Evolutionary conservation across 2,797 vertebrate genomes (phyloP).

Genomic region (Enteromius trimaculatus): DNA sequence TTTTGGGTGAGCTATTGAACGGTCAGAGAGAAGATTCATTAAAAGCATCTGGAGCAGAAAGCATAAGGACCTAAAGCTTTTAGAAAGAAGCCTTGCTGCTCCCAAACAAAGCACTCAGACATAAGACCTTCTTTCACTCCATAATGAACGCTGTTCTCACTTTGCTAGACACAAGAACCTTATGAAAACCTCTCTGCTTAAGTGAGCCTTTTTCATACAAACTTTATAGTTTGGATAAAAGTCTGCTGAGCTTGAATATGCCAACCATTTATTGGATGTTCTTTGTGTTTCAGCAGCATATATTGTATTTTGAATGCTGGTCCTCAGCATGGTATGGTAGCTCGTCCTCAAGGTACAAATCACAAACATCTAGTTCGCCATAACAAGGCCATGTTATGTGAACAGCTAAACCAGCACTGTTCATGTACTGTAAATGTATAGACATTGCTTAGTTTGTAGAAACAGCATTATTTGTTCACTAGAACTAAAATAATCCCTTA

Average conservation of each 20-base stretch:
- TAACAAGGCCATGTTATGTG: background rate
- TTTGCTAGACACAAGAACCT: background rate
- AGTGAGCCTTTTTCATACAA: background rate
- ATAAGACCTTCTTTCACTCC: background rate
- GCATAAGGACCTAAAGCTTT: constrained; percentile 1
- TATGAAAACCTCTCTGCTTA: background rate
- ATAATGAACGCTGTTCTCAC: background rate
- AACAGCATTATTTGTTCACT: background rate
- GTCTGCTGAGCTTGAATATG: background rate
- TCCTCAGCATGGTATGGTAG: background rate
- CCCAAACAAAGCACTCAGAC: constrained; percentile 18
- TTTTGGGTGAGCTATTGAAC: constrained; percentile 17
- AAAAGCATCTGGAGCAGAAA: constrained; percentile 28
- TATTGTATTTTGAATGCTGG: background rate
- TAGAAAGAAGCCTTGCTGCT: background rate
- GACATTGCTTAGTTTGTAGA: background rate
- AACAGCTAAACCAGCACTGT: background rate
- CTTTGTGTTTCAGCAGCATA: background rate
- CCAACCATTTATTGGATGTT: background rate
- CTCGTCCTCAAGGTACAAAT: background rate
- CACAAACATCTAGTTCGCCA: background rate
- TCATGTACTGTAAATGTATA: background rate
- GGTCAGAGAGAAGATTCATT: constrained; percentile 17
- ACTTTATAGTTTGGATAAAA: background rate
- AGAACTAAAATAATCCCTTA: background rate